Base-by-base conservation (phyloP, 2,797 vertebrate species). In the Erithacus rubecula region DNA sequence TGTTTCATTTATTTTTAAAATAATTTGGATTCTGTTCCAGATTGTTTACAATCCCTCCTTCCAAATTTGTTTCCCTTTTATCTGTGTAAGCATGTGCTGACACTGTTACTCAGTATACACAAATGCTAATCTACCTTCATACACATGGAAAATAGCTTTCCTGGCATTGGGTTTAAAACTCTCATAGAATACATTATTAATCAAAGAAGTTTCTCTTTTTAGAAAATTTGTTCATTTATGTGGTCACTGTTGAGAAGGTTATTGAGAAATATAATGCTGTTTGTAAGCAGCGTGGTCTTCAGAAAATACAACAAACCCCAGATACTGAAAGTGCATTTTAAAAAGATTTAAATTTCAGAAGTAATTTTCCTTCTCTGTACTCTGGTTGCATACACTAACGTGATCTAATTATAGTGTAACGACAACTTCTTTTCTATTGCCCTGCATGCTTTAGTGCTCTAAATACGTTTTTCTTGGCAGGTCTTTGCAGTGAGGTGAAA, bases 51-150 rank as follows among this genome's bases (percentile, higher is more conserved):
- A 72, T 83, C 63, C 70, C 86, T 88, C 16, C 88, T 95, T 95
- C 85, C 85, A 95, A 95, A 95, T 97, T 96, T 95, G 88, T 96
- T 97, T 97, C 93, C 51, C n/a, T 93, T 97, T 97, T 97, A 96
- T 96, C 96, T 96, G 84, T 81, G 93, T 88, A 90, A 94, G 93
- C 96, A 83, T 87, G 94, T 96, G 91, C 75, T 29, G 74, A 93
- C 59, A 70, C 87, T 71, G 80, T 93, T 96, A 88, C 91, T 97
- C 65, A 51, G 84, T 87, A 63, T 86, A 91, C 94, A 81, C 91
- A 96, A 95, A 83, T 68, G 88, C 90, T 95, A 91, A 95, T 97
- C 96, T 97, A 89, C 96, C 95, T 97, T 92, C 72, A 21, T 96
- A 90, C 92, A 91, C 89, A 79, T 87, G 94, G 94, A 96, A 95